Percentiles rank a stretch among this genome's conserved stretches.
These are phyloP conservation scores for Hestina assimilis DNA, from an alignment of 1,140 invertebrate species.

Conservation along the genomic window DNA sequence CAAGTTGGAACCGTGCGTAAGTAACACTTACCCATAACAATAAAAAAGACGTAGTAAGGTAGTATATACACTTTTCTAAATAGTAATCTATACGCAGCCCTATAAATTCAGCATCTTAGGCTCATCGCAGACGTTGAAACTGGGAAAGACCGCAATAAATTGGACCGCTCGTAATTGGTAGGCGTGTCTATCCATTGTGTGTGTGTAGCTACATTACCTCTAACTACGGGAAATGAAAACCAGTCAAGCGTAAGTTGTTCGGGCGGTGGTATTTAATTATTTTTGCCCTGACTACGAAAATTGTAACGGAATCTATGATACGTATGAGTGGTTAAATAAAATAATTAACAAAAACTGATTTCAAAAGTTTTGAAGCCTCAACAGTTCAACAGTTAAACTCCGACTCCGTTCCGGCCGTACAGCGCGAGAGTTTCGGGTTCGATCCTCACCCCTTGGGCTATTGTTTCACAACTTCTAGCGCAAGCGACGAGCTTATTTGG, in stretches of 20 bases:
- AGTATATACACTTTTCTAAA: not conserved
- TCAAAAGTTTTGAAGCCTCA: too few species aligned
- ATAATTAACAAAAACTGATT: too few species aligned
- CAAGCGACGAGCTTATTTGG: too few species aligned
- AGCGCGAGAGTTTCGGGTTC: too few species aligned
- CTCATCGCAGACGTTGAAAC: conserved; percentile 18
- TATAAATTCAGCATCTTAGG: conserved; percentile 19
- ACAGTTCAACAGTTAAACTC: too few species aligned
- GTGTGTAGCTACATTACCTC: conserved; percentile 4
- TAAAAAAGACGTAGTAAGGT: not conserved
- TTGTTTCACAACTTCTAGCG: too few species aligned
- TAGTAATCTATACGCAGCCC: conserved; percentile 1
- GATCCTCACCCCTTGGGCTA: too few species aligned
- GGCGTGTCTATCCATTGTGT: conserved; percentile 26
- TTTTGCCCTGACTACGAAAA: not conserved
- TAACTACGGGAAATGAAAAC: conserved; percentile 15
- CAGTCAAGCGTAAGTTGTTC: conserved; percentile 17
- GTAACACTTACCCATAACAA: too few species aligned
- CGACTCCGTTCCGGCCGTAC: too few species aligned
- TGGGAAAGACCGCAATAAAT: conserved; percentile 29
- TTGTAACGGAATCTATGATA: not conserved
- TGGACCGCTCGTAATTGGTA: conserved; percentile 26
- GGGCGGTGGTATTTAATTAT: conserved; percentile 1
- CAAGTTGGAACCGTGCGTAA: too few species aligned
- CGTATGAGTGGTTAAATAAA: too few species aligned